A percentile compares a stretch with the other conserved stretches of the same genome.
phyloP scores from a whole-genome alignment of 2,888 invertebrate genomes.

The Platycheirus rosarum region DNA sequence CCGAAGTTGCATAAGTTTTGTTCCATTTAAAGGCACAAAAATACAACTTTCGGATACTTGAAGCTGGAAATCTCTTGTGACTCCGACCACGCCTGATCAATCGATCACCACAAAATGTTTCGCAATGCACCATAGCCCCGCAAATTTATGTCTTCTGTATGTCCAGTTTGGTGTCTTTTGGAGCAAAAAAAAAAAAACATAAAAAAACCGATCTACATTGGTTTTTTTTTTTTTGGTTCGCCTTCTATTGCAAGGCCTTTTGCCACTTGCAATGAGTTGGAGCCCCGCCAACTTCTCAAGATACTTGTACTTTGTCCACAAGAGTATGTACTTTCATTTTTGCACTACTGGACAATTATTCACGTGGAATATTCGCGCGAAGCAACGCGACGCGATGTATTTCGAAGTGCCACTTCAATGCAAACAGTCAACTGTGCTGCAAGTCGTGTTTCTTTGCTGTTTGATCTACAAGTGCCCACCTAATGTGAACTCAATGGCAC shows the following conservation, averaged over 20 bases:
- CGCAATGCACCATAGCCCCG: slow-evolving; percentile 21
- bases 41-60: slow-evolving; percentile 54
- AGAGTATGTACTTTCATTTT: slow-evolving; percentile 66
- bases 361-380: slow-evolving; percentile 44
- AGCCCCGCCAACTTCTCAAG: slow-evolving; percentile 5
- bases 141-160: slow-evolving; percentile 21
- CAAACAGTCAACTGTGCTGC: neutral
- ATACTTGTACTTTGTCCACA: slow-evolving; percentile 15
- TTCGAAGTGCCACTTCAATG: slow-evolving; percentile 15
- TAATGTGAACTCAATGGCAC: neutral
- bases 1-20: slow-evolving; percentile 38
- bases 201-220: slow-evolving; percentile 41
- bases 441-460: slow-evolving; percentile 11
- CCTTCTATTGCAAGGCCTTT: slow-evolving; percentile 31
- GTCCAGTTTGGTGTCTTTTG: slow-evolving; percentile 55
- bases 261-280: slow-evolving; percentile 35
- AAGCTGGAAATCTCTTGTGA: slow-evolving; percentile 12
- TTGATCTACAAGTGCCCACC: slow-evolving; percentile 22
- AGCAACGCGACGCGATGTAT: neutral
- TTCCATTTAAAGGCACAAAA: slow-evolving; percentile 29
- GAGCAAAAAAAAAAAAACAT: slow-evolving; percentile 3
- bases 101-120: slow-evolving; percentile 60
- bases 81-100: slow-evolving; percentile 65
- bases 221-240: slow-evolving; percentile 26
- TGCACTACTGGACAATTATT: slow-evolving; percentile 45